Conservation (phyloP, 2,113 vertebrate species). For the Pygoscelis antarcticus region DNA sequence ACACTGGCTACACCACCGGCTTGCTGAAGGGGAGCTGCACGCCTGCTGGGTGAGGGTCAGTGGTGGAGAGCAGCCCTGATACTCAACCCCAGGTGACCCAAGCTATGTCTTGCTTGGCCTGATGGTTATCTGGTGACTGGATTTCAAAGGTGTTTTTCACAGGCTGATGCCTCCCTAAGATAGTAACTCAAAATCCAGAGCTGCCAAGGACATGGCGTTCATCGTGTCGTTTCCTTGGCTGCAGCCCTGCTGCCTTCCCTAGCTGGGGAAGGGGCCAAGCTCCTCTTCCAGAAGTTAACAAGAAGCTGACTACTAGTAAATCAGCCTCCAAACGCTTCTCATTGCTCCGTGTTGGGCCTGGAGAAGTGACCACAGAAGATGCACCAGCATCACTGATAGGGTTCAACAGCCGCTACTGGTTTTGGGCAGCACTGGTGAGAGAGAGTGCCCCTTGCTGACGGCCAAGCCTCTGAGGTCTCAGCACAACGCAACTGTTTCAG, state of each 20-base stretch:
- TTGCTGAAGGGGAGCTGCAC: background rate
- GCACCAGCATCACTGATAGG: background rate
- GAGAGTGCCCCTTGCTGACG: accelerated
- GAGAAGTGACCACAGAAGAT: accelerated
- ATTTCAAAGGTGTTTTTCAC: background rate
- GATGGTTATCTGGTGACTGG: background rate
- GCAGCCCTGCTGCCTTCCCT: background rate
- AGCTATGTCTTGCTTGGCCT: background rate
- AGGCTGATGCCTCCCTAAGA: background rate
- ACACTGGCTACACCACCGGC: accelerated
- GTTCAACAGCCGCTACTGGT: background rate
- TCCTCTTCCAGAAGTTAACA: background rate
- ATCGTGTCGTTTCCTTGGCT: background rate
- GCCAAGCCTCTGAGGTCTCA: background rate
- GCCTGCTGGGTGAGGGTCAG: background rate
- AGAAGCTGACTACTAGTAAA: background rate
- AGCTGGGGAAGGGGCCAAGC: background rate
- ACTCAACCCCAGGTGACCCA: background rate
- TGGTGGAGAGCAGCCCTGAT: background rate
- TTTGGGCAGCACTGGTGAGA: background rate
- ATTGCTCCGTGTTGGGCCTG: background rate
- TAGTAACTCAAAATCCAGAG: background rate
- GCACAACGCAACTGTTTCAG: background rate
- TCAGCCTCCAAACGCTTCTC: background rate
- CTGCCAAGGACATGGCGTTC: background rate